Conservation (phyloP, 2,113 vertebrate species). For the Chrysemys picta region DNA sequence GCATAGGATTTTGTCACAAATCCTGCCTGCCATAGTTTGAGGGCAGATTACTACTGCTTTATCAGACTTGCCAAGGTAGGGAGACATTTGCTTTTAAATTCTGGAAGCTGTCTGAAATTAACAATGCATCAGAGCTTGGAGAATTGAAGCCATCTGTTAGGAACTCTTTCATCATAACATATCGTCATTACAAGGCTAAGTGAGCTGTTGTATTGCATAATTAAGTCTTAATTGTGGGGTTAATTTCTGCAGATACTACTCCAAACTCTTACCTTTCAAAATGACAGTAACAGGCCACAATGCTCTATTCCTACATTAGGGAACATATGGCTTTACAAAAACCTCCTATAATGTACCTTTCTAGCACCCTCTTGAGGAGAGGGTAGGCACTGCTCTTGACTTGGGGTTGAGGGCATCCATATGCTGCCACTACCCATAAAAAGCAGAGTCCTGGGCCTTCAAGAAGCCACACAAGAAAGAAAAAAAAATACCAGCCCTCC, state of each 20-base stretch:
- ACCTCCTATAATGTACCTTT: no score
- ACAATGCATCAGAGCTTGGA: background rate
- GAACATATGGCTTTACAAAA: background rate
- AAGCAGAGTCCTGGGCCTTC: no score
- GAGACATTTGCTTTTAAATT: background rate
- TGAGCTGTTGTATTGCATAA: background rate
- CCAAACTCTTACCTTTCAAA: background rate
- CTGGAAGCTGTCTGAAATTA: background rate
- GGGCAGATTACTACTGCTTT: background rate
- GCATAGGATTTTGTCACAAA: background rate
- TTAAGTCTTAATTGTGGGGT: constrained; percentile 21
- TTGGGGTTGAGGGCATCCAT: no score
- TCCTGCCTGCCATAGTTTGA: constrained; percentile 11
- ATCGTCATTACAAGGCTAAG: background rate
- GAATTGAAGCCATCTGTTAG: background rate
- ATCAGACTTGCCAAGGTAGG: background rate
- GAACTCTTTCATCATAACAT: background rate
- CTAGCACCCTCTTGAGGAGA: no score
- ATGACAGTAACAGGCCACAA: background rate
- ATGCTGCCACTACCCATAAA: no score
- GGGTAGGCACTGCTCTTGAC: no score
- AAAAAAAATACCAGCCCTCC: no score
- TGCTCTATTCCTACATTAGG: background rate
- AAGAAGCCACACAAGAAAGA: no score
- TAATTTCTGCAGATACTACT: background rate